Base-by-base conservation (phyloP, 2,113 vertebrate genomes). In the Sarotherodon lohbergeri region DNA sequence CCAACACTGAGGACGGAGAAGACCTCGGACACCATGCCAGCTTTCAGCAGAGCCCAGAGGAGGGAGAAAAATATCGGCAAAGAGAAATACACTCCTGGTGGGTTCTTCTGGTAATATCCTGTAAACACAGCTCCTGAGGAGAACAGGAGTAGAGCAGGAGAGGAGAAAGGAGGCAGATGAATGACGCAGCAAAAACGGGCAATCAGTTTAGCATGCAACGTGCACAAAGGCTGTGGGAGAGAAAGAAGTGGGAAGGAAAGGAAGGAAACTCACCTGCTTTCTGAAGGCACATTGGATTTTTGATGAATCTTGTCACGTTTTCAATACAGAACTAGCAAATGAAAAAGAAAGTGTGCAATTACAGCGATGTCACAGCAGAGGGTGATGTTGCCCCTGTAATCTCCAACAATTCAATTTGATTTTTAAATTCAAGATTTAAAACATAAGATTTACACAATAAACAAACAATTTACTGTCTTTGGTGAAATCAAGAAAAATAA, bases 41-140 rank as follows among this genome's bases (percentile, higher is more conserved):
- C 94, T 85, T 94, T 94, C 52, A 98, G 96, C 86, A 98, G 94
- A 88, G 95, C 92, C 93, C 95, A 89, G 27, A 98, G 95, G 89
- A 99, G 97, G 19, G 95, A 92, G 16, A 95, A 95, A 56, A 98
- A 84, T 16, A 97, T 94, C 80, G 86, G 94, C 80, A 78, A 90
- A 80, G 96, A 95, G 94, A 98, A 98, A 93, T 97, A 92, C 14
- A 79, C 43, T 48, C 97, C 96, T 9, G 97, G 97, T 56, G 89
- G 83, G 95, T 96, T 97, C 39, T 92, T 96, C 90, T 92, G 95
- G 92, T 98, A 99, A 89, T 97, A 99, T 9, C 95, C 94, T 84
- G 94, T 89, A 94, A 98, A 98, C 90, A 98, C 95, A 13, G 94
- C 95, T 66, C 94, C 98, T 99, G 93, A 50, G 96, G 14, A 24